Base-by-base conservation (phyloP, 2,113 vertebrate species). In the Glaucomys volans region DNA sequence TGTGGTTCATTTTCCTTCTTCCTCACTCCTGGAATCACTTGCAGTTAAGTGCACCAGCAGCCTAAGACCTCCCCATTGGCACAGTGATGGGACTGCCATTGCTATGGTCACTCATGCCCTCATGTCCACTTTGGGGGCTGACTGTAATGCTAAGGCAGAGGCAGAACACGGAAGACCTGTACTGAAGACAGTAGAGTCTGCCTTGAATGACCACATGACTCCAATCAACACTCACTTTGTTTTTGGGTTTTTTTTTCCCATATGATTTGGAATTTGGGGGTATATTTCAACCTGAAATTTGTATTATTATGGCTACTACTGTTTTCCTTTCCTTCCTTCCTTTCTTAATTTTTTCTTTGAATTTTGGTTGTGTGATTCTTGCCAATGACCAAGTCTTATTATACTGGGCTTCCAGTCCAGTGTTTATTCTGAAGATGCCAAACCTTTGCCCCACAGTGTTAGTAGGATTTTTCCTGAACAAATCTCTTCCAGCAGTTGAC, bases 111-210 rank as follows among this genome's bases (percentile, higher is more conserved):
- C 30, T 18, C 8, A 71, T 13, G 5, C 40, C 40, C 20, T 35
- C 75, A 5, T 0, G 11, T 47, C 40, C 32, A 17, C 52, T 72
- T 30, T 57, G 30, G 0, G 5, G 16, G 8, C 30, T 62, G 20
- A 20, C 8, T 42, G 17, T 30, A 20, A 18, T 57, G 20, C 2
- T 14, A 28, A 17, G 2, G 2, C 1, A 47, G 1, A 30, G 40
- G 54, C 67, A 47, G 54, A n/a, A 44, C 10, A 37, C 37, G 8
- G 24, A 59, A 62, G 35, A n/a, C 32, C 26, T 2, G 2, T 26
- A 26, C 32, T 44, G 40, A 26, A 88, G 71, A 59, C 24, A 32
- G 20, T 22, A 91, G 66, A 47, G 40, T 7, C 75, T 8, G 30
- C 32, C 16, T 52, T 24, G 59, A 57, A 50, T 4, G 8, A 47